Percentiles rank a stretch among this genome's conserved stretches.
phyloP scores from a whole-genome alignment of 1,140 invertebrate species.

The Euwallacea similis region DNA sequence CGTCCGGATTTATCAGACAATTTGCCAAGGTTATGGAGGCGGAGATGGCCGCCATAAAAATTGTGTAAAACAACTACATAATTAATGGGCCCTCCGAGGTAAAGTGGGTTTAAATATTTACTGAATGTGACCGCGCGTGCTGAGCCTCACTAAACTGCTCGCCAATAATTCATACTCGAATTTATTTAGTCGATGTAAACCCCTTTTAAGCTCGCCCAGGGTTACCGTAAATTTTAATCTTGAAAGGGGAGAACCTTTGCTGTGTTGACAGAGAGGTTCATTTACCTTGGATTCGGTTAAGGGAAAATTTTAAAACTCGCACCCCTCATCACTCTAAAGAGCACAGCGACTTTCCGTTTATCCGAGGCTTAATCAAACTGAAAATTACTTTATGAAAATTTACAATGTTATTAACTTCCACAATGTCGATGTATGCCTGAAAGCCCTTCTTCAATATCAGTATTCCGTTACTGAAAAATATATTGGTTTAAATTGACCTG shows the following conservation, averaged over 20 bases:
- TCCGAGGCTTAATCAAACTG: too few relatives aligned
- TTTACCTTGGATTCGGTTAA: too few relatives aligned
- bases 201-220: conserved; percentile 28
- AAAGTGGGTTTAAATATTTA: conserved; percentile 45
- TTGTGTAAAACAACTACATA: conserved; percentile 38
- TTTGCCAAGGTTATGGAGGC: conserved; percentile 12
- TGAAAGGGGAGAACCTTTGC: conserved; percentile 1
- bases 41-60: conserved; percentile 29
- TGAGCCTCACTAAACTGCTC: conserved; percentile 41
- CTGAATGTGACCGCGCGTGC: conserved; percentile 44
- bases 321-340: too few relatives aligned
- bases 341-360: too few relatives aligned
- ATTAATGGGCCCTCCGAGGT: conserved; percentile 39
- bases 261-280: too few relatives aligned
- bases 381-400: too few relatives aligned
- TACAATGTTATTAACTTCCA: too few relatives aligned
- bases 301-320: too few relatives aligned
- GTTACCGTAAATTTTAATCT: conserved; percentile 37
- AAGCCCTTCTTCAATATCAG: too few relatives aligned
- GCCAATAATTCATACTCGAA: conserved; percentile 45
- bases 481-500: too few relatives aligned
- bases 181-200: conserved; percentile 43
- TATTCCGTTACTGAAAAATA: too few relatives aligned
- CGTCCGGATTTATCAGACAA: conserved; percentile 23
- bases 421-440: too few relatives aligned